Percentiles rank a stretch among this genome's conserved stretches.
These are phyloP conservation scores for Anastatus disparis DNA, from an alignment of 1,140 invertebrate genomes.

Conservation along the genomic window DNA sequence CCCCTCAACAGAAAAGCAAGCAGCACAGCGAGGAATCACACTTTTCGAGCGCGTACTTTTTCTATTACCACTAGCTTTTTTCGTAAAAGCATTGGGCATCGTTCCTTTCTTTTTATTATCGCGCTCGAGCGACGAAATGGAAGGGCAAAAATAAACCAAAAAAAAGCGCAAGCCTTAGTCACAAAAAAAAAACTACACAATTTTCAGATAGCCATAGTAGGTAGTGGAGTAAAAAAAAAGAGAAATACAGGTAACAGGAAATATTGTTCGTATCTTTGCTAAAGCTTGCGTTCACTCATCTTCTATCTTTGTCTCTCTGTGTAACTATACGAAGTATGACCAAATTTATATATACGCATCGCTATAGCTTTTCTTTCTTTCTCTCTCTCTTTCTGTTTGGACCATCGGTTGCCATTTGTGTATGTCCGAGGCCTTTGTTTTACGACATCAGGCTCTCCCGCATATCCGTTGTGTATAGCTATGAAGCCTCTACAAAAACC, in stretches of 20 bases:
- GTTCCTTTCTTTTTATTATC: constrained; percentile 36
- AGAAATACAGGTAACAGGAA: neutral
- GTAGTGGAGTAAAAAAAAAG: too few species aligned
- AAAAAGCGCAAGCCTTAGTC: neutral
- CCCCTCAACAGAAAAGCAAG: too few species aligned
- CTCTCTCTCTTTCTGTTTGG: too few species aligned
- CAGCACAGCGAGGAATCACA: constrained; percentile 21
- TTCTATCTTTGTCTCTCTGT: too few species aligned
- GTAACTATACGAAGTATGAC: constrained; percentile 26
- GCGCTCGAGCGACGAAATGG: constrained; percentile 28
- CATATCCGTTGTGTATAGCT: constrained; percentile 41
- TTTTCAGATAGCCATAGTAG: too few species aligned
- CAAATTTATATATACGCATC: constrained; percentile 53
- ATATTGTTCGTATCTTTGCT: neutral
- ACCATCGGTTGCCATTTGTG: constrained; percentile 21
- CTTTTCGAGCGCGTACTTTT: neutral
- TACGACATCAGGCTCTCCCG: constrained; percentile 51
- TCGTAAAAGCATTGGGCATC: constrained; percentile 32
- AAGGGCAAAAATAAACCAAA: constrained; percentile 1
- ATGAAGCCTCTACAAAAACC: constrained; percentile 53
- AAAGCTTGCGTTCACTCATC: too few species aligned
- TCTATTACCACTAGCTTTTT: constrained; percentile 5
- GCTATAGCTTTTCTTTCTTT: too few species aligned
- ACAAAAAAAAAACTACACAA: neutral
- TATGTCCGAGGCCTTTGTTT: constrained; percentile 51